These are phyloP conservation scores for Augochlora pura DNA, from an alignment of 1,140 invertebrate genomes.

Conservation along the genomic window DNA sequence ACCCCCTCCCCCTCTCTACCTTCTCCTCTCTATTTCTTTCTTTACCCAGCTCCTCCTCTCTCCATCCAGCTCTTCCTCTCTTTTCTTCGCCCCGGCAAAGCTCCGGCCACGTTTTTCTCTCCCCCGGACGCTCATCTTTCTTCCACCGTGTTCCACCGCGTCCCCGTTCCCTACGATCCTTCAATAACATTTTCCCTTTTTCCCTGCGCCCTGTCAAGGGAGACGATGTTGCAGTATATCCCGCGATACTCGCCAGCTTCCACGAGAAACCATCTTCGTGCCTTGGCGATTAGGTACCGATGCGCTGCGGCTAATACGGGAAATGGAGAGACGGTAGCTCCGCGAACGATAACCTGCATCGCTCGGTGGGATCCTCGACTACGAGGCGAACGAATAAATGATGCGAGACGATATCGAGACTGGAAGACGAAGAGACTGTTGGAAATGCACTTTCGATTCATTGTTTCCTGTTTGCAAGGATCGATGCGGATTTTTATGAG, in stretches of 20 bases:
- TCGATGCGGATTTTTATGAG: too few species aligned
- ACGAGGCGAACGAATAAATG: too few species aligned
- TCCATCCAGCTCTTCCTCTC: constrained; percentile 24
- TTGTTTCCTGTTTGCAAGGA: too few species aligned
- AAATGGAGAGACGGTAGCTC: neutral
- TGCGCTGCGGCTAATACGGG: neutral
- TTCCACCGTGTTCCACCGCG: neutral
- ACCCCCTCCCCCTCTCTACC: constrained; percentile 10
- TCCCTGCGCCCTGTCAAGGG: constrained; percentile 12
- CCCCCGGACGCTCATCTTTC: constrained; percentile 37
- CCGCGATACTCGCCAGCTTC: constrained; percentile 27
- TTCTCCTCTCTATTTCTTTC: constrained; percentile 8
- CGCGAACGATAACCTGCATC: neutral
- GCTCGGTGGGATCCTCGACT: neutral
- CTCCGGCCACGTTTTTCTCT: constrained; percentile 32
- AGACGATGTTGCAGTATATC: constrained; percentile 26
- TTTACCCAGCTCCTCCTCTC: constrained; percentile 27
- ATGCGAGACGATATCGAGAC: too few species aligned
- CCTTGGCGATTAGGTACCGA: constrained; percentile 45
- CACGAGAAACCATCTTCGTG: constrained; percentile 2
- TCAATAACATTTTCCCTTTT: constrained; percentile 77
- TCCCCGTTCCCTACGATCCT: constrained; percentile 54
- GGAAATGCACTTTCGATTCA: too few species aligned
- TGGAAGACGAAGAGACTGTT: too few species aligned
- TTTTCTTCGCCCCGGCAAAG: neutral